phyloP scores from a whole-genome alignment of 2,888 invertebrate genomes.

The Polylopha cassiicola region DNA sequence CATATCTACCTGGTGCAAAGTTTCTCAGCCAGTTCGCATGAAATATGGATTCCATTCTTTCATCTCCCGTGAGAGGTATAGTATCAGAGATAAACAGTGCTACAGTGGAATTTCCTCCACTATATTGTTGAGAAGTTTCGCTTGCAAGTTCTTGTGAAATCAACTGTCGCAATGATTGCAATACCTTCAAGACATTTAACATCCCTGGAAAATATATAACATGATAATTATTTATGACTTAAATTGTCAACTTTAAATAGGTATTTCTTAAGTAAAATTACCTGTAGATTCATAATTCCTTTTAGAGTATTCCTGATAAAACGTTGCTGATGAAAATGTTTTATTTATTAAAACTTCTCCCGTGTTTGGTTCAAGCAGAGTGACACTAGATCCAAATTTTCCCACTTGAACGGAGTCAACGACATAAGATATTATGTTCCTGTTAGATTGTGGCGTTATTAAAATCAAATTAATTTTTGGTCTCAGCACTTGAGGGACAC shows the following conservation, averaged over 20 bases:
- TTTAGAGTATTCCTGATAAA: constrained; percentile 48
- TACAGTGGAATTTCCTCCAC: constrained; percentile 25
- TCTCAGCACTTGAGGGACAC: constrained; percentile 28
- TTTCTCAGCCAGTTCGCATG: constrained; percentile 19
- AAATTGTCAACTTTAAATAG: too few species aligned
- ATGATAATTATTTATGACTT: neutral
- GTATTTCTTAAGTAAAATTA: too few species aligned
- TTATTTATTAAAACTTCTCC: constrained; percentile 72
- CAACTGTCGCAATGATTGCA: constrained; percentile 18
- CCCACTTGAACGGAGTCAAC: constrained; percentile 74
- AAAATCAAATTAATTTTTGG: constrained; percentile 73
- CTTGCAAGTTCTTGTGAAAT: constrained; percentile 3
- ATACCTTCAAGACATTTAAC: constrained; percentile 20
- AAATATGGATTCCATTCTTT: constrained; percentile 19
- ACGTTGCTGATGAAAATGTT: constrained; percentile 67
- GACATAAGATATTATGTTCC: constrained; percentile 65
- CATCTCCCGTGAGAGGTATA: constrained; percentile 22
- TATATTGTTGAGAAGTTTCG: constrained; percentile 21
- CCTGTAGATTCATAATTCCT: too few species aligned
- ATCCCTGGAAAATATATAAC: constrained; percentile 14
- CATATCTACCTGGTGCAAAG: constrained; percentile 23
- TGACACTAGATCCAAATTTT: constrained; percentile 76
- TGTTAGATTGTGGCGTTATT: constrained; percentile 37
- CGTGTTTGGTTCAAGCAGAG: constrained; percentile 74
- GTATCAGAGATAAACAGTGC: constrained; percentile 25